Conservation (phyloP, 2,888 invertebrate genomes). For the Nipponacmea schrenckii region DNA sequence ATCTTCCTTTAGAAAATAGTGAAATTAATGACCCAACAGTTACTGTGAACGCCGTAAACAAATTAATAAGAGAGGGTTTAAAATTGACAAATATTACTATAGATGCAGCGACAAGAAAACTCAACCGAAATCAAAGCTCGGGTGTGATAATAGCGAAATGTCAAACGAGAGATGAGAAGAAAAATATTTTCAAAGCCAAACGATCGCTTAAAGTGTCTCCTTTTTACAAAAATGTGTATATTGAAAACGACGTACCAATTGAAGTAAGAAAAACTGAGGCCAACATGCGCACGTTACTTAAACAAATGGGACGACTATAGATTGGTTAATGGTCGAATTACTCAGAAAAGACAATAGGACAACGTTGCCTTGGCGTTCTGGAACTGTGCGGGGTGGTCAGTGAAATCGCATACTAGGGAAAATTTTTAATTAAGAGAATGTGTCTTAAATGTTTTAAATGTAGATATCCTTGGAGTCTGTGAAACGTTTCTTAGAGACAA, state of each 20-base stretch:
- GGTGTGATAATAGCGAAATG: not conserved
- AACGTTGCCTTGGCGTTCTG: not conserved
- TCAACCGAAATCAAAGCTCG: not conserved
- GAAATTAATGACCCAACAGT: no score
- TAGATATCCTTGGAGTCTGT: not conserved
- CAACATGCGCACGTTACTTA: not conserved
- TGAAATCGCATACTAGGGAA: not conserved
- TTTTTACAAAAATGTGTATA: not conserved
- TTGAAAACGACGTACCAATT: not conserved
- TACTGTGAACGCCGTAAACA: not conserved
- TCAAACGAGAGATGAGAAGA: not conserved
- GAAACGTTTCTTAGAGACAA: not conserved
- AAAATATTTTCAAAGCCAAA: not conserved
- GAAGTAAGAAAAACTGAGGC: not conserved
- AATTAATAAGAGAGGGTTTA: not conserved
- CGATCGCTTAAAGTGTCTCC: not conserved
- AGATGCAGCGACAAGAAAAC: not conserved
- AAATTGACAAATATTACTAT: not conserved
- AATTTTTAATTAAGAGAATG: not conserved
- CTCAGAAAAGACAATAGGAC: not conserved
- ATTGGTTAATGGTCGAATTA: not conserved
- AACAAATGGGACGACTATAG: not conserved
- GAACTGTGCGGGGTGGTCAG: not conserved
- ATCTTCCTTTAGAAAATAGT: no score
- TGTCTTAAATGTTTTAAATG: not conserved